These are phyloP conservation scores for Pseudeuparius sepicola DNA, from an alignment of 2,888 invertebrate genomes.

Conservation along the genomic window DNA sequence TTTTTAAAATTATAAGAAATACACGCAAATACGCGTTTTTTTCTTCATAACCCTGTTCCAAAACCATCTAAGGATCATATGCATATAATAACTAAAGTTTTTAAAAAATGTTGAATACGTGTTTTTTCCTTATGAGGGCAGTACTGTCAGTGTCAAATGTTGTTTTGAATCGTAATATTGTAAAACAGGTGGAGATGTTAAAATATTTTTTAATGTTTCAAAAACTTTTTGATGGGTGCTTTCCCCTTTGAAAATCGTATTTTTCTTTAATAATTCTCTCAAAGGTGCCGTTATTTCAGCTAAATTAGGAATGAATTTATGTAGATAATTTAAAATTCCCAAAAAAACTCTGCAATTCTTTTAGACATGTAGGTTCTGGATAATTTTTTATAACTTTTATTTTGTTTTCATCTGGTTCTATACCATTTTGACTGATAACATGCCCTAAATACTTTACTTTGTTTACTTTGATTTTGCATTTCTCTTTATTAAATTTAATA, in stretches of 20 bases:
- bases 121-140: too few species aligned
- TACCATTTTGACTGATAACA: constrained; percentile 19
- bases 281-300: constrained; percentile 19
- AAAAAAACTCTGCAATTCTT: constrained; percentile 23
- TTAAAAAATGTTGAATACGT: too few species aligned
- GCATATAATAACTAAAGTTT: too few species aligned
- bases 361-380: constrained; percentile 11
- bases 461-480: constrained; percentile 17
- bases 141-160: too few species aligned
- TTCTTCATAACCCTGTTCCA: too few species aligned
- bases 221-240: constrained; percentile 19
- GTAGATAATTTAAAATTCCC: constrained; percentile 22
- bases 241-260: constrained; percentile 16
- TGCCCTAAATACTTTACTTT: constrained; percentile 22
- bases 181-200: constrained; percentile 19
- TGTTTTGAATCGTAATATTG: constrained; percentile 20
- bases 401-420: constrained; percentile 21
- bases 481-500: constrained; percentile 16
- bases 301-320: constrained; percentile 20
- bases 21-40: too few species aligned
- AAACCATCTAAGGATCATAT: too few species aligned
- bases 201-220: constrained; percentile 20
- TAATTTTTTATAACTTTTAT: constrained; percentile 17
- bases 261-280: constrained; percentile 19
- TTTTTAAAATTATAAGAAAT: too few species aligned